phyloP scores from a whole-genome alignment of 2,113 vertebrate genomes.

The Embiotoca jacksoni region DNA sequence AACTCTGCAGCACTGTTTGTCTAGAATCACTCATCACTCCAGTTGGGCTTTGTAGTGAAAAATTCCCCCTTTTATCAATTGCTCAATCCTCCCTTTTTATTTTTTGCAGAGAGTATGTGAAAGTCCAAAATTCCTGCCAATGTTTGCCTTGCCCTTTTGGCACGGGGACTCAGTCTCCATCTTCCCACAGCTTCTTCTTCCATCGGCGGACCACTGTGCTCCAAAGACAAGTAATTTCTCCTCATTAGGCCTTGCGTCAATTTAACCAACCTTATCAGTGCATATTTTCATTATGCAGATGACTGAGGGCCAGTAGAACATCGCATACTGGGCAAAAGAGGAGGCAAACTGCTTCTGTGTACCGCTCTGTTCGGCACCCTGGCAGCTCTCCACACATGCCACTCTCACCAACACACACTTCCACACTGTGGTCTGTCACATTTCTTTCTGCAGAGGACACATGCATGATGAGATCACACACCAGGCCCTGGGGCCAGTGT shows the following conservation, averaged over 20 bases:
- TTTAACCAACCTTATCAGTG: slow-evolving; percentile 59
- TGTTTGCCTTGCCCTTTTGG: slow-evolving; percentile 21
- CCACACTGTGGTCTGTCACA: slow-evolving; percentile 69
- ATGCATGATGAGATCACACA: slow-evolving; percentile 73
- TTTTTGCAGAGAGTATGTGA: slow-evolving; percentile 27
- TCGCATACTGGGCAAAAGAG: slow-evolving; percentile 44
- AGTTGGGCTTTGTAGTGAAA: slow-evolving; percentile 39
- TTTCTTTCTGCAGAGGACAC: slow-evolving; percentile 66
- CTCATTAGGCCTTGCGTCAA: slow-evolving; percentile 53
- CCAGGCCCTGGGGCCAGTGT: slow-evolving; percentile 70
- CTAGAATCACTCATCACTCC: slow-evolving; percentile 62
- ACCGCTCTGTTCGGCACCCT: slow-evolving; percentile 61
- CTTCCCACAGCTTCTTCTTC: slow-evolving; percentile 36
- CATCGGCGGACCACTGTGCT: not conserved
- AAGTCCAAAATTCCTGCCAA: slow-evolving; percentile 32
- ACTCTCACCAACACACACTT: slow-evolving; percentile 36
- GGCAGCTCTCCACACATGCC: slow-evolving; percentile 51
- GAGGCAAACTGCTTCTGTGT: slow-evolving; percentile 53
- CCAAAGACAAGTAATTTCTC: slow-evolving; percentile 20
- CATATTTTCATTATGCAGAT: slow-evolving; percentile 69
- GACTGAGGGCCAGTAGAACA: slow-evolving; percentile 41
- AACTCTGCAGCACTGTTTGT: slow-evolving; percentile 71
- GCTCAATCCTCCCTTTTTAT: slow-evolving; percentile 29
- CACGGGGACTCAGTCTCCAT: slow-evolving; percentile 16
- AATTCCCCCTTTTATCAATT: slow-evolving; percentile 17